These are phyloP conservation scores for Melozone crissalis DNA, from an alignment of 2,113 vertebrate genomes.

Conservation along the genomic window DNA sequence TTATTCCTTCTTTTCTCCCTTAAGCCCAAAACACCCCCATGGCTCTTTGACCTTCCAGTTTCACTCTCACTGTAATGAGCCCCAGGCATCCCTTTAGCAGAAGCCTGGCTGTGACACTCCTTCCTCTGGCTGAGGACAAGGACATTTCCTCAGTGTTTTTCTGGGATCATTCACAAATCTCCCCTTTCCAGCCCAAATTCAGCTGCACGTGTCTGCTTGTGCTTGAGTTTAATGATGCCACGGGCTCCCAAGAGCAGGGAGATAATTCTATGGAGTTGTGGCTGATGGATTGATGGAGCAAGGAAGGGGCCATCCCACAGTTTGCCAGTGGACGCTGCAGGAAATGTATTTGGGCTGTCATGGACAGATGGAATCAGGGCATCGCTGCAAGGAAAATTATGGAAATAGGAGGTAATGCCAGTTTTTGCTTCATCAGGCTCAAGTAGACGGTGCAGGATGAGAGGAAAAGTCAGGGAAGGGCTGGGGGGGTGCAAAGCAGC, in stretches of 20 bases:
- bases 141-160: not conserved
- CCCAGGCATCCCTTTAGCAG: not conserved
- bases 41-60: slow-evolving; percentile 25
- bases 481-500: not conserved
- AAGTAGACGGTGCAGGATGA: not conserved
- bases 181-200: not conserved
- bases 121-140: not conserved
- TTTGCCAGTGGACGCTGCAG: not conserved
- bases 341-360: not conserved
- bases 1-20: not conserved
- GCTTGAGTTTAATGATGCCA: not conserved
- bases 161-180: not conserved
- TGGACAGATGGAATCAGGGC: not conserved
- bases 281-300: not conserved
- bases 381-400: fast-evolving
- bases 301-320: not conserved
- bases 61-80: slow-evolving; percentile 34
- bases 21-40: not conserved
- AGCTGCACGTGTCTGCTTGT: not conserved
- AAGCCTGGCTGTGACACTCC: not conserved
- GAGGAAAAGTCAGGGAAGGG: not conserved
- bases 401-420: not conserved
- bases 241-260: not conserved
- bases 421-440: not conserved
- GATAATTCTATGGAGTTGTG: not conserved